A percentile compares a stretch with the other conserved stretches of the same genome.
These are phyloP conservation scores for Empidonax alnorum DNA, from an alignment of 2,113 vertebrate genomes.

Conservation along the genomic window DNA sequence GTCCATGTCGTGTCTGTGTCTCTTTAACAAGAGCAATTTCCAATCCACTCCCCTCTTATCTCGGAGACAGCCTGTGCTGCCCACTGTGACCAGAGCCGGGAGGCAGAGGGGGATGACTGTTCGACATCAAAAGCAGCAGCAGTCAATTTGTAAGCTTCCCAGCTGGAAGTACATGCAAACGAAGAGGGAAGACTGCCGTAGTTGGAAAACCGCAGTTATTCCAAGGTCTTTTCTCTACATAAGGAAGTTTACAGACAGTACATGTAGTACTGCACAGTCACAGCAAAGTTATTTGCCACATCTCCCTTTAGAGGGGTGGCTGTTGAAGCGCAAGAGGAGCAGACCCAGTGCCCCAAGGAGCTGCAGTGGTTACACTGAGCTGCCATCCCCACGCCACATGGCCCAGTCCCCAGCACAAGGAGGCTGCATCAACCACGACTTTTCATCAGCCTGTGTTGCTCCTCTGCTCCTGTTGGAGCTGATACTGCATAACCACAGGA, in stretches of 20 bases:
- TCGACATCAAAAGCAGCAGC: constrained; percentile 54
- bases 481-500: background rate
- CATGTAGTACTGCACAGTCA: background rate
- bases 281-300: background rate
- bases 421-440: fast-evolving
- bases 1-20: fast-evolving
- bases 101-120: constrained; percentile 36
- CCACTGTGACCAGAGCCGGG: constrained; percentile 25
- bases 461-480: fast-evolving
- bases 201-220: background rate
- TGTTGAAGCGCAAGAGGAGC: background rate
- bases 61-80: background rate
- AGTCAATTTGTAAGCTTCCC: constrained; percentile 60
- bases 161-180: constrained; percentile 37
- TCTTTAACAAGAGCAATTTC: constrained; percentile 12
- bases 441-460: fast-evolving
- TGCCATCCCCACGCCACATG: too few species aligned
- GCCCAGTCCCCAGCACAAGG: background rate
- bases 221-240: background rate
- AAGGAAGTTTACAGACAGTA: background rate
- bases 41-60: constrained; percentile 48
- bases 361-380: fast-evolving
- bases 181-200: background rate
- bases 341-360: fast-evolving
- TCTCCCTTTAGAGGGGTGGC: background rate